These are phyloP conservation scores for Coleophora deauratella DNA, from an alignment of 2,888 invertebrate species.

Conservation along the genomic window DNA sequence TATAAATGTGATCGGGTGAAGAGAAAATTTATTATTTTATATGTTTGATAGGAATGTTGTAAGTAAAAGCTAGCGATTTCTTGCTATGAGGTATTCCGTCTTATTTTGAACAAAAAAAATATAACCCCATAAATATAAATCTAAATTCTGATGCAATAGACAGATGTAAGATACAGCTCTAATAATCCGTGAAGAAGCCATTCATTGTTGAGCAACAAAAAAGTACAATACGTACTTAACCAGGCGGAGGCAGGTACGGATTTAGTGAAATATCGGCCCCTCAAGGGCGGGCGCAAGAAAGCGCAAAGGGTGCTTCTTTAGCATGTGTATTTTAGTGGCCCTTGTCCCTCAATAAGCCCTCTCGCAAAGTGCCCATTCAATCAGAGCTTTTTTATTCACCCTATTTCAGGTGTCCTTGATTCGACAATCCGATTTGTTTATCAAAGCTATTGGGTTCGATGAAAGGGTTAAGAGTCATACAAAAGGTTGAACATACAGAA, in stretches of 20 bases:
- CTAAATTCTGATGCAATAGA: too few relatives aligned
- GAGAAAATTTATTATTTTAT: too few relatives aligned
- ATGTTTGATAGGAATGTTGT: too few relatives aligned
- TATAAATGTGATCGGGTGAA: constrained; percentile 2
- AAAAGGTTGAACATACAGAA: constrained; percentile 48
- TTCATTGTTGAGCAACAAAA: constrained; percentile 26
- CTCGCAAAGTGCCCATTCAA: constrained; percentile 52
- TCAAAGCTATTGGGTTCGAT: constrained; percentile 47
- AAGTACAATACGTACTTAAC: constrained; percentile 32
- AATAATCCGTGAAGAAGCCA: constrained; percentile 23
- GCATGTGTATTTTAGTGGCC: constrained; percentile 39
- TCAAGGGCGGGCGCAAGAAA: constrained; percentile 53
- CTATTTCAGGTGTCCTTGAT: constrained; percentile 65
- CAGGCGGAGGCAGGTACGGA: constrained; percentile 40
- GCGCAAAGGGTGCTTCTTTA: constrained; percentile 61
- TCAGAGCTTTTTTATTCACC: constrained; percentile 46
- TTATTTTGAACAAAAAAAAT: constrained; percentile 1
- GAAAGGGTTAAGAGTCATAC: constrained; percentile 30
- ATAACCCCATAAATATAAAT: not conserved
- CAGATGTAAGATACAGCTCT: not conserved
- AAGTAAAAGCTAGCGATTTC: too few relatives aligned
- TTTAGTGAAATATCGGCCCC: constrained; percentile 35
- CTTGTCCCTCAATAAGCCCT: constrained; percentile 63
- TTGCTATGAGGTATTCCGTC: too few relatives aligned
- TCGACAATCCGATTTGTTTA: constrained; percentile 59